Evolutionary conservation across 2,113 vertebrate species (phyloP), one percentile per base, ranked within the genome.

Genomic region (Phalacrocorax carbo): DNA sequence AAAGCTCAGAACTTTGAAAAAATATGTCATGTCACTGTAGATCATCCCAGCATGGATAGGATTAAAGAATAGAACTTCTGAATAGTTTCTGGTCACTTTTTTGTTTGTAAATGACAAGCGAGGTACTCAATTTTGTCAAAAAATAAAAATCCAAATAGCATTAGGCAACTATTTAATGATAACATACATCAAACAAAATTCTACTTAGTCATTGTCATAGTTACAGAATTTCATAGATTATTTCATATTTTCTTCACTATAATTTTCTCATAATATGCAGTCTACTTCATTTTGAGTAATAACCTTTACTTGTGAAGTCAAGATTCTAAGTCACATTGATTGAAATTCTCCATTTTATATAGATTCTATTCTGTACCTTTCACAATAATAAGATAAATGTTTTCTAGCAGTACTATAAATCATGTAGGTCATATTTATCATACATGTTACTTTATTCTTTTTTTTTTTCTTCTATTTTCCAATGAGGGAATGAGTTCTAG

Each of bases 381-480:
- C 20, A 49, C 15, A 62, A 46, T 29, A 85, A 62, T 29, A 71
- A 58, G 55, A 69, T 54, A n/a, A 61, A 36, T 73, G 3, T 13
- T 52, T 64, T 75, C 34, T 70, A 73, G 13, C 9, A 73, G 20
- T 55, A 26, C 8, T 44, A 54, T 73, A 88, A 60, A 73, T 73
- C 23, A 70, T 18, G 19, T 23, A 20, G 13, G 18, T 69, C 38
- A 44, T 25, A 84, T 81, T 49, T 84, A 16, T 68, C 16, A 52
- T 38, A 4, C 3, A 13, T 55, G 8, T 11, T 55, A 8, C 20
- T 44, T 58, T 32, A 2, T 32, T 52, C 0, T 20, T 29, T 38
- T 32, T 42, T 42, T 38, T 30, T 22, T 2, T 14, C 5, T 32
- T 36, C 17, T 69, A 1, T 38, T 82, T 93, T 76, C 57, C 22